Evolutionary conservation across 1,140 invertebrate species (phyloP).

Genomic region (Zaprionus gabonicus): DNA sequence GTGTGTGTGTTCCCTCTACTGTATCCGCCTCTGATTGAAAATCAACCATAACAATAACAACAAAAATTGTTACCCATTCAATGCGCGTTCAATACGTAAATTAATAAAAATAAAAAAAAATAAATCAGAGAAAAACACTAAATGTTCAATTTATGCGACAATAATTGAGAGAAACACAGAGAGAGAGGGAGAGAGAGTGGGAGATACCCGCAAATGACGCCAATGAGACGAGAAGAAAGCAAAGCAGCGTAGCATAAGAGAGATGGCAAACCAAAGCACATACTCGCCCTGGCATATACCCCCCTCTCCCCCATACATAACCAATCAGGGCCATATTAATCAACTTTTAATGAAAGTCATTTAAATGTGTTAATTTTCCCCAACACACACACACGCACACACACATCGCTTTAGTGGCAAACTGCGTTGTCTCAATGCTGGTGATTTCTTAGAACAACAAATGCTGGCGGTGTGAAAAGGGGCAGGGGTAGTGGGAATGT

Average conservation of each 20-base stretch:
- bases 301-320: slow-evolving; percentile 16
- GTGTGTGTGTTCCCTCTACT: neutral
- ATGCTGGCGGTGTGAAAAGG: neutral
- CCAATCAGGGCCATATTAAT: slow-evolving; percentile 82
- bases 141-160: slow-evolving; percentile 82
- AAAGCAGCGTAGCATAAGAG: slow-evolving; percentile 4
- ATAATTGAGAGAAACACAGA: slow-evolving; percentile 62
- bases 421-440: slow-evolving; percentile 9
- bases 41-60: slow-evolving; percentile 60
- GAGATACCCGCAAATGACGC: slow-evolving; percentile 49
- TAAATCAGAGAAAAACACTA: slow-evolving; percentile 76
- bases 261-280: slow-evolving; percentile 39
- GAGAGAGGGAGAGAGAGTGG: slow-evolving; percentile 25
- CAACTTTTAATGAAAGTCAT: slow-evolving; percentile 82
- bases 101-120: slow-evolving; percentile 77
- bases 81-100: slow-evolving; percentile 64
- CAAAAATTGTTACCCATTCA: slow-evolving; percentile 27
- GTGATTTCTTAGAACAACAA: slow-evolving; percentile 11
- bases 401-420: slow-evolving; percentile 7
- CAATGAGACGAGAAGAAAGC: slow-evolving; percentile 49
- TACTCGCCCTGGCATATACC: slow-evolving; percentile 3
- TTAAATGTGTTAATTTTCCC: slow-evolving; percentile 80
- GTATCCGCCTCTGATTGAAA: slow-evolving; percentile 62
- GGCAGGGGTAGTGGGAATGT: neutral
- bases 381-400: slow-evolving; percentile 24